A percentile compares a stretch with the other conserved stretches of the same genome.
These are phyloP conservation scores for Prosopocoilus inquinatus DNA, from an alignment of 2,888 invertebrate genomes.

Conservation along the genomic window DNA sequence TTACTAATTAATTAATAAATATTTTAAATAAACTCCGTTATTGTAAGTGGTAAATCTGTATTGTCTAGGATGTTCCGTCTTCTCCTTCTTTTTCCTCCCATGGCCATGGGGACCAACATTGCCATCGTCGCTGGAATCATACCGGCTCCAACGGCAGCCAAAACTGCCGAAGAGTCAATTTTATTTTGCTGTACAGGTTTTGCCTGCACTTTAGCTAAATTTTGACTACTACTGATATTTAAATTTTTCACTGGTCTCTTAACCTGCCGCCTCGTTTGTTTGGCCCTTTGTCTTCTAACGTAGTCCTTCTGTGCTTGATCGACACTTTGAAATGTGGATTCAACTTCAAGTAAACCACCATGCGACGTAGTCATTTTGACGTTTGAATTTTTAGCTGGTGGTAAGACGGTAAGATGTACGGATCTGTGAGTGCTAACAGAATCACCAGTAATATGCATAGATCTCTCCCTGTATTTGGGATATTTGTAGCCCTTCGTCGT, in stretches of 20 bases:
- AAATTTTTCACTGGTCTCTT: constrained; percentile 20
- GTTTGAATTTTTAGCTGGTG: constrained; percentile 61
- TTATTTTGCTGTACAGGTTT: constrained; percentile 40
- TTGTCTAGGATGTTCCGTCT: constrained; percentile 22
- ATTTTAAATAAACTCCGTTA: not conserved
- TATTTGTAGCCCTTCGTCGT: constrained; percentile 74
- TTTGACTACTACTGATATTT: constrained; percentile 17
- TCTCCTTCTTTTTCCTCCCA: constrained; percentile 55
- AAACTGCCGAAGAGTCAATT: constrained; percentile 60
- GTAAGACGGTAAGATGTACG: constrained; percentile 67
- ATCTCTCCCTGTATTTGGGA: constrained; percentile 43
- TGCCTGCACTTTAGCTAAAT: not conserved
- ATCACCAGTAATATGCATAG: constrained; percentile 37
- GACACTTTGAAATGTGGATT: constrained; percentile 68
- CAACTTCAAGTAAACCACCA: constrained; percentile 73
- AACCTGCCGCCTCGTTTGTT: constrained; percentile 20
- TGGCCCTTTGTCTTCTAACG: constrained; percentile 41
- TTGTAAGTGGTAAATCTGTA: not conserved
- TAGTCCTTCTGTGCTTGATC: constrained; percentile 58
- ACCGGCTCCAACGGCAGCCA: constrained; percentile 74
- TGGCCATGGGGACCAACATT: constrained; percentile 74
- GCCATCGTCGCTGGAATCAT: constrained; percentile 81
- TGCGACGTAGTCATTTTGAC: constrained; percentile 68
- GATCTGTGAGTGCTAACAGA: constrained; percentile 39
- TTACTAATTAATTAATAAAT: constrained; percentile 6